Evolutionary conservation across 1,140 invertebrate genomes (phyloP).

Genomic region (Andricus grossulariae): DNA sequence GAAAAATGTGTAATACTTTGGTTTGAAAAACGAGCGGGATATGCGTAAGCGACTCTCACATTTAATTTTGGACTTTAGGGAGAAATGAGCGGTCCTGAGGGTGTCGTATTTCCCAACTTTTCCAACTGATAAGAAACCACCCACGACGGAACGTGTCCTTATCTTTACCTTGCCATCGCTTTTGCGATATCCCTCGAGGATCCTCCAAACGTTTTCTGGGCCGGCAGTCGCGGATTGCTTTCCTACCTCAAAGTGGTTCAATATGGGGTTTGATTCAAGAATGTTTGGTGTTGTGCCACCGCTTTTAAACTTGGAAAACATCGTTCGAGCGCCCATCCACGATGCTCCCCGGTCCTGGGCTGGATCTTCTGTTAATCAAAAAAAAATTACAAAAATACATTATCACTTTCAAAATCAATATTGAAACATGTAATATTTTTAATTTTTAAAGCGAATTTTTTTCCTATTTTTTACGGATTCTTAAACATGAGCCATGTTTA

Average conservation of each 20-base stretch:
- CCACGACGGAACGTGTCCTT: neutral
- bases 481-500: too few species aligned
- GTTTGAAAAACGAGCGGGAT: too few species aligned
- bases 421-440: too few species aligned
- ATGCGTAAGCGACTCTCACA: too few species aligned
- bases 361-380: too few species aligned
- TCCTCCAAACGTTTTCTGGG: slow-evolving; percentile 93
- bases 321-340: slow-evolving; percentile 25
- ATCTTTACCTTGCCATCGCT: slow-evolving; percentile 91
- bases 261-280: slow-evolving; percentile 90
- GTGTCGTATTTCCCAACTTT: slow-evolving; percentile 18
- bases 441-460: too few species aligned
- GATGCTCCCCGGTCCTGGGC: neutral
- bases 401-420: too few species aligned
- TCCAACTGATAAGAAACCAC: neutral
- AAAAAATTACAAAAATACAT: too few species aligned
- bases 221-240: slow-evolving; percentile 91
- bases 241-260: slow-evolving; percentile 92
- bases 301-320: slow-evolving; percentile 87
- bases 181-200: slow-evolving; percentile 92
- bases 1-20: too few species aligned
- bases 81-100: neutral
- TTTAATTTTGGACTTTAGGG: too few species aligned
- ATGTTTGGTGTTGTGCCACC: slow-evolving; percentile 76
- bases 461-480: too few species aligned